Evolutionary conservation across 2,888 invertebrate genomes (phyloP), one percentile per base, ranked within the genome.

Genomic region (Folsomia candida): DNA sequence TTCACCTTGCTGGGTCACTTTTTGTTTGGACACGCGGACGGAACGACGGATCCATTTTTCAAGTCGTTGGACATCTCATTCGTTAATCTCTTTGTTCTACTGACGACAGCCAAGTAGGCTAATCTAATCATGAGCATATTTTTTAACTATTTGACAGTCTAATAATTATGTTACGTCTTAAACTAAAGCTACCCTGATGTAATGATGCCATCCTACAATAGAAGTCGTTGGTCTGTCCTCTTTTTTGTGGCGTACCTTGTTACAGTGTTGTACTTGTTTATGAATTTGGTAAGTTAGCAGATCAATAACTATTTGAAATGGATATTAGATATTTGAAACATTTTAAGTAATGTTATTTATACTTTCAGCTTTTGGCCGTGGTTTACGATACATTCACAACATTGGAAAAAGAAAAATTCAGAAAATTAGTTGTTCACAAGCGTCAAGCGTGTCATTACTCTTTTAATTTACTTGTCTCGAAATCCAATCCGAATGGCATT

Each of bases 81-180:
- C 83, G 91, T 94, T 81, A 93, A 91, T 81, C 89, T 94, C 85
- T 94, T 93, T 83, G 92, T 94, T 47, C 86, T 94, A 68, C 86
- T 94, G n/a, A 94, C 94, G 0, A 93, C 93, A 14, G 93, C 94
- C 71, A 94, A 94, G 93, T 93, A 85, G 88, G 91, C 87, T 1
- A n/a, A 22, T 27, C 20, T 57, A 22, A n/a, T n/a, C n/a, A n/a
- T n/a, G n/a, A n/a, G n/a, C n/a, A n/a, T 11, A 51, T 63, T 68
- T 29, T 65, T 58, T 29, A 62, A 25, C 64, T 59, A 59, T 60
- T 25, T 51, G 59, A 58, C n/a, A 66, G 47, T 65, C 20, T 37
- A 18, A 24, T 22, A n/a, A n/a, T n/a, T n/a, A n/a, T n/a, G n/a
- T n/a, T n/a, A n/a, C n/a, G 22, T 70, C 22, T 66, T 60, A 20